Evolutionary conservation across 2,888 invertebrate species (phyloP).

Genomic region (Stenichneumon culpator): DNA sequence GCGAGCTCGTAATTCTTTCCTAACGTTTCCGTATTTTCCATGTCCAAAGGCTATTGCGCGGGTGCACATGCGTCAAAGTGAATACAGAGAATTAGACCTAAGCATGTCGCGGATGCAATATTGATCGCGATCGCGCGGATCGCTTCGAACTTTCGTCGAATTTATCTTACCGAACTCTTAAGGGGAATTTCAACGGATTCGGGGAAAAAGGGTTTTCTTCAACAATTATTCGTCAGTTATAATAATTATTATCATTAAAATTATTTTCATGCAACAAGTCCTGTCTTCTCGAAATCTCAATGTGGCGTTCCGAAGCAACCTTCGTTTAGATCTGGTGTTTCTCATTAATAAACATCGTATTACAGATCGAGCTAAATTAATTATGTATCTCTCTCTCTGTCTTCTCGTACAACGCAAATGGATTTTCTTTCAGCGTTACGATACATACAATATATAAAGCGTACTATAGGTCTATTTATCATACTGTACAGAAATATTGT

Average conservation of each 20-base stretch:
- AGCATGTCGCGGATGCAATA: conserved; percentile 24
- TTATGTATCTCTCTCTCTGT: conserved; percentile 29
- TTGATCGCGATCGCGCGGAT: neutral
- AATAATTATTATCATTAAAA: neutral
- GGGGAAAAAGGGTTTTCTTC: neutral
- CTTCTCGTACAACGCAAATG: conserved; percentile 38
- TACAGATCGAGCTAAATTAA: conserved; percentile 57
- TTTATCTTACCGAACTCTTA: neutral
- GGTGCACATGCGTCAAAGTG: conserved; percentile 51
- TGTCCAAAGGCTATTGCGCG: conserved; percentile 43
- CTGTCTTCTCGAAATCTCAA: neutral
- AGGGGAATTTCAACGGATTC: neutral
- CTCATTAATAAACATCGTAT: conserved; percentile 56
- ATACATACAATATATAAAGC: neutral
- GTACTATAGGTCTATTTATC: conserved; percentile 38
- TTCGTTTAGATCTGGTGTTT: neutral
- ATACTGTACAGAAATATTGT: conserved; percentile 46
- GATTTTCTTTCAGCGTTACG: conserved; percentile 49
- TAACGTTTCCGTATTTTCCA: conserved; percentile 46
- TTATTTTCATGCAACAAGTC: neutral
- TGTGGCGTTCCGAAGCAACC: neutral
- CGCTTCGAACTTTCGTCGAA: too few relatives aligned
- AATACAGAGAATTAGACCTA: conserved; percentile 29
- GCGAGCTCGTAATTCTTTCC: conserved; percentile 57
- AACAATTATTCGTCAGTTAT: neutral